Evolutionary conservation across 2,113 vertebrate genomes (phyloP).

Genomic region (Alaudala cheleensis): DNA sequence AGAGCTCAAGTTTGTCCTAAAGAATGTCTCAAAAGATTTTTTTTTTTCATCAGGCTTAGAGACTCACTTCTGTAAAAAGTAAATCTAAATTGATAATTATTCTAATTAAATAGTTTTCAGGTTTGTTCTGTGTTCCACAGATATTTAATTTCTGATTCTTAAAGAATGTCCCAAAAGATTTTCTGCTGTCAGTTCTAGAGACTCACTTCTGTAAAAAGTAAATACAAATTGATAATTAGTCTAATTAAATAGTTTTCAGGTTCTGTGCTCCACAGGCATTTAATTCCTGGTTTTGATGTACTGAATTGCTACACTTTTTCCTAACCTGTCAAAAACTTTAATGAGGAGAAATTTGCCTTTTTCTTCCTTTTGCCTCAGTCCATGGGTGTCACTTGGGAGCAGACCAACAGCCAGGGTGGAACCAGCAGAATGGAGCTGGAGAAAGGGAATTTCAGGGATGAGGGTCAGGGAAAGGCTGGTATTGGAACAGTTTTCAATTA

Average conservation of each 20-base stretch:
- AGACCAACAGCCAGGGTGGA: not conserved
- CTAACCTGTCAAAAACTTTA: not conserved
- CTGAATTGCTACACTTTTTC: not conserved
- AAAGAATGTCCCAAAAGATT: not conserved
- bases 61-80: not conserved
- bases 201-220: not conserved
- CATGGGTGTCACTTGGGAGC: not conserved
- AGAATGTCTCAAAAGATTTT: not conserved
- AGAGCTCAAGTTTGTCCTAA: not conserved
- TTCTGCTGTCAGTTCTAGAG: not conserved
- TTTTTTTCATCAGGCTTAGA: not conserved
- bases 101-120: not conserved
- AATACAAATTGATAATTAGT: not conserved
- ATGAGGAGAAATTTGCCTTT: not conserved
- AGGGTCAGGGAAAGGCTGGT: not conserved
- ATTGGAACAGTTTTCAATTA: not conserved
- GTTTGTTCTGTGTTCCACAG: not conserved
- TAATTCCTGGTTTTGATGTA: not conserved
- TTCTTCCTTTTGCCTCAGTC: not conserved
- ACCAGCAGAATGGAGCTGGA: not conserved
- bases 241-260: not conserved
- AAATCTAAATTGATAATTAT: not conserved
- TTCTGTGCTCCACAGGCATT: not conserved
- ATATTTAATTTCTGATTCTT: not conserved
- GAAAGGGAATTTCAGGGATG: not conserved